Evolutionary conservation across 2,888 invertebrate genomes (phyloP).

Genomic region (Mesorhabditis spiculigera): DNA sequence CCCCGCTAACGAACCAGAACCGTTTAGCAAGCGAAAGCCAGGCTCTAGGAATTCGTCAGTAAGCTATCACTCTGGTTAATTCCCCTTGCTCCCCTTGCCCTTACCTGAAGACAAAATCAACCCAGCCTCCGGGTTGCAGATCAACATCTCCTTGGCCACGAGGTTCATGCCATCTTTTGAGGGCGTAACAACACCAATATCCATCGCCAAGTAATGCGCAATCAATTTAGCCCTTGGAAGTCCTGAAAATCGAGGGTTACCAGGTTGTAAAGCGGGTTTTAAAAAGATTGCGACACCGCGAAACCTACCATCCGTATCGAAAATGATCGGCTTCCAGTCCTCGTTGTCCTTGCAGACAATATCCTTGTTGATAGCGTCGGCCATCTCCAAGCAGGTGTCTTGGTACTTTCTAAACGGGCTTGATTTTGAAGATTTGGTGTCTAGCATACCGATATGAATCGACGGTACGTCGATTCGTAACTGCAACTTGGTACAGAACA

Average conservation of each 20-base stretch:
- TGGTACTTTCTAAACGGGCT: constrained; percentile 27
- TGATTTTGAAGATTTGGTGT: constrained; percentile 10
- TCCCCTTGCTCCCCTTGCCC: not conserved
- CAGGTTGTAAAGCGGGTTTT: too few relatives aligned
- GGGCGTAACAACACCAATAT: constrained; percentile 53
- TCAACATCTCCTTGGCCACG: constrained; percentile 50
- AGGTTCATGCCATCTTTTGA: constrained; percentile 53
- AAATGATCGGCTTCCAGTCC: constrained; percentile 46
- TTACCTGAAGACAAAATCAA: constrained; percentile 43
- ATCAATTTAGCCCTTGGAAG: constrained; percentile 39
- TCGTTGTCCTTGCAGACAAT: constrained; percentile 32
- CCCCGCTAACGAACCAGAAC: too few relatives aligned
- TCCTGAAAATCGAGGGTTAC: not conserved
- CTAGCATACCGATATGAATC: constrained; percentile 29
- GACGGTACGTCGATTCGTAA: constrained; percentile 45
- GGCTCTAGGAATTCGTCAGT: too few relatives aligned
- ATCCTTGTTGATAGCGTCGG: constrained; percentile 33
- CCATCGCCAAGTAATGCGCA: constrained; percentile 53
- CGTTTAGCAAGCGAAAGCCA: too few relatives aligned
- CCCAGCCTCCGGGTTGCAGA: constrained; percentile 45
- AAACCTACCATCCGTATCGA: constrained; percentile 41
- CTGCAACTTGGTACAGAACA: constrained; percentile 45
- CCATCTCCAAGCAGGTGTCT: constrained; percentile 41
- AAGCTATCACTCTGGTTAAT: too few relatives aligned
- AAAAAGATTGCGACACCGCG: not conserved